Percentiles rank a stretch among this genome's conserved stretches.
Conservation (phyloP, 1,140 invertebrate genomes). For the Drosophila funebris region DNA sequence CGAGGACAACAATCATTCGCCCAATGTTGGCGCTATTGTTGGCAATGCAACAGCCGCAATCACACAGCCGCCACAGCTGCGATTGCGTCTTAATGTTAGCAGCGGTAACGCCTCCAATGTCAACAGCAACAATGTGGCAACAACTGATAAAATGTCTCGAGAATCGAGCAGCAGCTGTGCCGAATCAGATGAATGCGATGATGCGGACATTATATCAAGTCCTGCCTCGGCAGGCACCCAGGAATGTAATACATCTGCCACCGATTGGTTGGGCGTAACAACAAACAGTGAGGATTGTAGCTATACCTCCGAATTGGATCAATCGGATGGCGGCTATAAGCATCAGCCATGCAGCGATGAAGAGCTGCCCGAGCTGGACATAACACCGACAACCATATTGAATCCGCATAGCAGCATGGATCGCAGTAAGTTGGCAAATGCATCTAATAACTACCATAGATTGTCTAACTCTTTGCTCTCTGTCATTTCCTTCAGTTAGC, state of each 20-base stretch:
- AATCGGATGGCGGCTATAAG: conserved; percentile 85
- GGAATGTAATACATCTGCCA: conserved; percentile 87
- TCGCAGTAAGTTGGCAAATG: conserved; percentile 90
- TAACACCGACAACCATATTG: conserved; percentile 89
- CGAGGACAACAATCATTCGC: conserved; percentile 84
- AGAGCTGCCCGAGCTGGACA: conserved; percentile 88
- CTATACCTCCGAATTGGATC: conserved; percentile 90
- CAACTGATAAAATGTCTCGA: conserved; percentile 30
- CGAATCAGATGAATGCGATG: conserved; percentile 85
- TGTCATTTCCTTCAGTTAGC: conserved; percentile 87
- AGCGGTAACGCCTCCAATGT: background rate
- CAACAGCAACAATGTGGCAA: conserved; percentile 10
- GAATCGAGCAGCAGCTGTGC: conserved; percentile 76
- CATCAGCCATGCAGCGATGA: conserved; percentile 72
- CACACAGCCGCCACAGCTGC: conserved; percentile 51
- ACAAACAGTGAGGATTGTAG: conserved; percentile 94
- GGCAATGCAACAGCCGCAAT: conserved; percentile 1
- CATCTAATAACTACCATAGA: background rate
- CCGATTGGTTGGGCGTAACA: conserved; percentile 93
- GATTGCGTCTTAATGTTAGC: conserved; percentile 61
- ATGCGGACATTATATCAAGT: conserved; percentile 85
- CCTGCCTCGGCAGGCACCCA: conserved; percentile 70
- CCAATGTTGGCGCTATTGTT: conserved; percentile 35
- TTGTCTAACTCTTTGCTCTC: background rate
- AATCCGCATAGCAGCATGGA: conserved; percentile 89